A percentile compares a stretch with the other conserved stretches of the same genome.
Conservation (phyloP, 2,888 invertebrate genomes). For the Torymus tubicola region DNA sequence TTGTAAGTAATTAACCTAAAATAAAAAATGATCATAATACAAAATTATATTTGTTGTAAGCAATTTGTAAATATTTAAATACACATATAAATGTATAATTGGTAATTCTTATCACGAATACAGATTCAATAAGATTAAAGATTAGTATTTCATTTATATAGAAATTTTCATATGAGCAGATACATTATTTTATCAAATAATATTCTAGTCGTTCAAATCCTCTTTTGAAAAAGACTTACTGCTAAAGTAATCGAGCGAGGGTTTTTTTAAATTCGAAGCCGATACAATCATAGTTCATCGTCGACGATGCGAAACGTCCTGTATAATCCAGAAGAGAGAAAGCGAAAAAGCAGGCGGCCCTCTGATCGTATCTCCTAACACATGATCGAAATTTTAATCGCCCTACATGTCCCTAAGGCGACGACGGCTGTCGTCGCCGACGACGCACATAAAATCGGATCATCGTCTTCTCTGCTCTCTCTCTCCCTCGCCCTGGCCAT, state of each 20-base stretch:
- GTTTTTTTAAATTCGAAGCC: constrained; percentile 2
- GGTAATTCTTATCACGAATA: too few species aligned
- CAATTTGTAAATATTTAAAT: too few species aligned
- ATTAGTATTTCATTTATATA: too few species aligned
- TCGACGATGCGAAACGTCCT: background rate
- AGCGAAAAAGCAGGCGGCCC: background rate
- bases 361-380: constrained; percentile 30
- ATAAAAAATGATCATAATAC: too few species aligned
- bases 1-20: too few species aligned
- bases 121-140: too few species aligned
- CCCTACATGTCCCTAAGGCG: constrained; percentile 34
- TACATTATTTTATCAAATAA: too few species aligned
- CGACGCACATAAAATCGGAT: constrained; percentile 48
- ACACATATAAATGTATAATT: too few species aligned
- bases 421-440: constrained; percentile 6
- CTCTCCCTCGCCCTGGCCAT: background rate
- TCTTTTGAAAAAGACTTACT: too few species aligned
- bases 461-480: constrained; percentile 20
- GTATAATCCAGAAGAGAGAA: background rate
- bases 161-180: too few species aligned
- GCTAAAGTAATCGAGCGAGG: background rate
- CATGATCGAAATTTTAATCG: constrained; percentile 57
- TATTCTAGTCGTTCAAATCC: too few species aligned
- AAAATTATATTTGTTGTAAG: background rate
- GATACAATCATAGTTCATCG: constrained; percentile 25